phyloP scores from a whole-genome alignment of 2,113 vertebrate species.

The Tetraodon nigroviridis region DNA sequence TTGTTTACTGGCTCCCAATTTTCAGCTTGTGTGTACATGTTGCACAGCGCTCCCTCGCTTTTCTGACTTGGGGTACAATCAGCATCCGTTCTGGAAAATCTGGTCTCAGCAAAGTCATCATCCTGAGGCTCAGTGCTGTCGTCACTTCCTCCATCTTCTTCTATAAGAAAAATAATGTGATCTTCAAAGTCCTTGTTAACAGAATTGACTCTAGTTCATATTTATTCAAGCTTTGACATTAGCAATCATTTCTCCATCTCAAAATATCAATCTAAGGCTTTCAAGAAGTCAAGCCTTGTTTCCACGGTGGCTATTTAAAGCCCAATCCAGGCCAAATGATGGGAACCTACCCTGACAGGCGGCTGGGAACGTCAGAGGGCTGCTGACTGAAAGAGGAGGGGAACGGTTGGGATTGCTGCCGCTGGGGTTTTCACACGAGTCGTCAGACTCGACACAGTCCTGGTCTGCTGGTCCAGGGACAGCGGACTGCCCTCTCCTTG shows the following conservation, averaged over 20 bases:
- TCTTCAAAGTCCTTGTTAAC: too few species aligned
- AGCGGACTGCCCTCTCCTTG: conserved; percentile 81
- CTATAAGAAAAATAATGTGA: conserved; percentile 40
- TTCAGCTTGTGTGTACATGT: conserved; percentile 48
- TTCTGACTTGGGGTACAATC: conserved; percentile 57
- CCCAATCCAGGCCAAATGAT: neutral
- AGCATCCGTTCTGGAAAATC: conserved; percentile 46
- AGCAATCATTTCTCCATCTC: too few species aligned
- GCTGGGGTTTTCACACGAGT: conserved; percentile 78
- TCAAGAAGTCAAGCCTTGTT: too few species aligned
- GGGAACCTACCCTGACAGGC: conserved; percentile 76
- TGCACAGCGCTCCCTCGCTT: conserved; percentile 62
- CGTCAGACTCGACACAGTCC: conserved; percentile 87
- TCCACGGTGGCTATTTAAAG: neutral
- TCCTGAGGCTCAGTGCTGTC: conserved; percentile 77
- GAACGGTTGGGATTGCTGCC: conserved; percentile 79
- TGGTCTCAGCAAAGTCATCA: conserved; percentile 60
- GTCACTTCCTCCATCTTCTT: conserved; percentile 80
- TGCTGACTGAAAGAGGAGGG: conserved; percentile 74
- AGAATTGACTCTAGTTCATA: too few species aligned
- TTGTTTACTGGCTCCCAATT: conserved; percentile 54
- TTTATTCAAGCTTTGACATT: too few species aligned
- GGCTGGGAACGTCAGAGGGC: conserved; percentile 77
- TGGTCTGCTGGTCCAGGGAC: conserved; percentile 79
- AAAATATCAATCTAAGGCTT: too few species aligned